Base-by-base conservation (phyloP, 1,140 invertebrate genomes). In the Drosophila pallidifrons region DNA sequence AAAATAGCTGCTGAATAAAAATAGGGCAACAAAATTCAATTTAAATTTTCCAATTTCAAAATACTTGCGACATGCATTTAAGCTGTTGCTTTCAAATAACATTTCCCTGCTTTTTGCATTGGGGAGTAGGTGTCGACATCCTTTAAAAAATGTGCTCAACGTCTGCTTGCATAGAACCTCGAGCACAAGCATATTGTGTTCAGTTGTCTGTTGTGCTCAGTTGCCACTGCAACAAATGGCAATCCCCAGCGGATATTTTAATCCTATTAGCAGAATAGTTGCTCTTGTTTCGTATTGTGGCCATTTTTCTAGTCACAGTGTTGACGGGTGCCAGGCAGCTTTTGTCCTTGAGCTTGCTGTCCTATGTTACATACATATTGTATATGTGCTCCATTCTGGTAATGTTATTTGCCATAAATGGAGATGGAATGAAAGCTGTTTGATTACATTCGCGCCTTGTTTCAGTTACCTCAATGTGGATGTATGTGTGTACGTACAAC, bases 231-330 rank as follows among this genome's bases (percentile, higher is more conserved):
- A 20, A 58, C 15, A 49, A 35, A 8, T 55, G 80, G 43, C 65
- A 52, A 10, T 16, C 16, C 43, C 28, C 58, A 60, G 54, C 52
- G 54, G 59, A 78, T 30, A 81, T 69, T 81, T 81, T 85, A 85
- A 85, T 86, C 82, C 75, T 76, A 78, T 86, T 83, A 82, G 63
- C 58, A 76, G 38, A 79, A 64, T 82, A 78, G 55, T 85, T 77
- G 72, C 61, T 70, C 46, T 65, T 85, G 63, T 77, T 85, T 74
- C 59, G 70, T 77, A 81, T 78, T 78, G 82, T 51, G 57, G 51
- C 75, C 59, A 70, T 82, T 71, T 81, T 63, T 86, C 55, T 69
- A 63, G 67, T 28, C 57, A 60, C 70, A 59, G 41, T 69, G 41
- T 63, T 41, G 28, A 35, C 13, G 28, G 11, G 70, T 59, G 15